Conservation (phyloP, 2,113 vertebrate genomes). For the Aegotheles bennettii region DNA sequence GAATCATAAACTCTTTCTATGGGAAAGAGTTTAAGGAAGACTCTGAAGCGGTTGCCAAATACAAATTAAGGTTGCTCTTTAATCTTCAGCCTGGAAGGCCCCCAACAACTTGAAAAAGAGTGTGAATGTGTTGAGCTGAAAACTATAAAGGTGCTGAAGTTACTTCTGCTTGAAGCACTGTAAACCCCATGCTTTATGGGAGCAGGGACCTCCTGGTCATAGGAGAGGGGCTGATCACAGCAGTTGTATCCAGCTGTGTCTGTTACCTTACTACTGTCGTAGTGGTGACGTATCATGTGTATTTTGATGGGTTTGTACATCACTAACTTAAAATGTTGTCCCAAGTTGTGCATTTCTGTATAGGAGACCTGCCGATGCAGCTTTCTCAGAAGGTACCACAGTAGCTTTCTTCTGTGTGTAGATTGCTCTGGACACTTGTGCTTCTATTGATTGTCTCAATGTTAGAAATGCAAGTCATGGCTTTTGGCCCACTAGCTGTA, state of each 20-base stretch:
- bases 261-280: neutral
- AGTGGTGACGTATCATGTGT: neutral
- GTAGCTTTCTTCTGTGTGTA: neutral
- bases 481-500: neutral
- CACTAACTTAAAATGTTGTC: neutral
- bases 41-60: neutral
- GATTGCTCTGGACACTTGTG: neutral
- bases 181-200: neutral
- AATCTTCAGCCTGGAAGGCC: neutral
- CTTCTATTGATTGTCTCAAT: neutral
- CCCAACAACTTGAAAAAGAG: neutral
- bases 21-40: neutral
- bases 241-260: neutral
- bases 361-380: neutral
- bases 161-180: neutral
- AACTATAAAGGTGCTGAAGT: neutral
- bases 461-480: neutral
- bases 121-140: neutral
- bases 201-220: neutral
- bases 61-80: conserved; percentile 23
- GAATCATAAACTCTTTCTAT: neutral
- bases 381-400: neutral
- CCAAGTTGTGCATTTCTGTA: neutral
- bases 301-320: neutral
- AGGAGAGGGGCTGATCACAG: neutral